These are phyloP conservation scores for Plecturocebus donacophilus DNA, from an alignment of 2,113 vertebrate genomes.

Conservation along the genomic window DNA sequence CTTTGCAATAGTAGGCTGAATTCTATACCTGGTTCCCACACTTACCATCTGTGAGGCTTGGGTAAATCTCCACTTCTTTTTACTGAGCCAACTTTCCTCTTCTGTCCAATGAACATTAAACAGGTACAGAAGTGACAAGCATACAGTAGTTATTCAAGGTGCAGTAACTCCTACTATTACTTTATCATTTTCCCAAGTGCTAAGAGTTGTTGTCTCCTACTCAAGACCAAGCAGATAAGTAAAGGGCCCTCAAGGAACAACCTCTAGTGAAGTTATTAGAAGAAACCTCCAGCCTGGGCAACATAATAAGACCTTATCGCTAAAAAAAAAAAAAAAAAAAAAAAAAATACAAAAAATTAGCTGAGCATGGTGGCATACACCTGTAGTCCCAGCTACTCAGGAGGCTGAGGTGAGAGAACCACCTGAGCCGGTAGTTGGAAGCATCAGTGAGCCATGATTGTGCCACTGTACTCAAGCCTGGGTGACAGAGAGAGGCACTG, in stretches of 20 bases:
- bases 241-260: neutral
- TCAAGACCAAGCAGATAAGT: neutral
- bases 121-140: neutral
- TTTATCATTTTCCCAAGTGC: neutral
- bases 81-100: neutral
- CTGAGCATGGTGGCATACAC: too few relatives aligned
- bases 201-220: neutral
- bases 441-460: too few relatives aligned
- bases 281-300: neutral
- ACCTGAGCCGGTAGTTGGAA: too few relatives aligned
- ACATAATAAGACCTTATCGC: too few relatives aligned
- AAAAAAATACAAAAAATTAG: too few relatives aligned
- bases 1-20: neutral
- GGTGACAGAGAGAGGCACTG: too few relatives aligned
- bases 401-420: too few relatives aligned
- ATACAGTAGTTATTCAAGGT: neutral
- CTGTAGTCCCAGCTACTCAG: too few relatives aligned
- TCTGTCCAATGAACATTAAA: neutral
- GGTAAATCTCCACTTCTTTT: neutral
- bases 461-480: too few relatives aligned
- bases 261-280: neutral
- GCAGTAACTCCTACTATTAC: neutral
- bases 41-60: neutral
- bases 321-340: too few relatives aligned
- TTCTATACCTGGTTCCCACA: neutral